Percentiles rank a stretch among this genome's conserved stretches.
Evolutionary conservation across 2,888 invertebrate genomes (phyloP).

Genomic region (Lissocephala sabroskyi): DNA sequence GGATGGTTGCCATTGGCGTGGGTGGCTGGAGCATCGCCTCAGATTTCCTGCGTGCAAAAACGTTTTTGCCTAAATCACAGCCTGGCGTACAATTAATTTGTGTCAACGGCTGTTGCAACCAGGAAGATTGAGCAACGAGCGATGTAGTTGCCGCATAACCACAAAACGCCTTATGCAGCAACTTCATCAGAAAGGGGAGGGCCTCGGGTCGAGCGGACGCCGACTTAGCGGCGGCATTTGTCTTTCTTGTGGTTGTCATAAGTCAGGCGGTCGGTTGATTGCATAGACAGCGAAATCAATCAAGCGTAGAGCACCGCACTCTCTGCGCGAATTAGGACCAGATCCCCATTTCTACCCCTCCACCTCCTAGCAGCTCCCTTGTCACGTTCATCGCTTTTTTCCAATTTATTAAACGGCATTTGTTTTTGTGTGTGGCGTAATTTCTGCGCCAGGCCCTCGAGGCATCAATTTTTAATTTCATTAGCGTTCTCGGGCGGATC

Average conservation of each 20-base stretch:
- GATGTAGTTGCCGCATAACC: conserved; percentile 22
- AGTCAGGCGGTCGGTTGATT: conserved; percentile 1
- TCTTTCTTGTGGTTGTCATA: conserved; percentile 48
- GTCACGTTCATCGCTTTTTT: too few species aligned
- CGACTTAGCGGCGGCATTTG: conserved; percentile 43
- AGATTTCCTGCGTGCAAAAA: conserved; percentile 20
- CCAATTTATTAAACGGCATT: conserved; percentile 64
- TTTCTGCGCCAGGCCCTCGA: conserved; percentile 33
- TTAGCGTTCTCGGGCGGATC: conserved; percentile 49
- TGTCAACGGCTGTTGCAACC: conserved; percentile 54
- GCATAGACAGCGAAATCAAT: conserved; percentile 44
- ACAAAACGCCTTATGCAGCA: conserved; percentile 38
- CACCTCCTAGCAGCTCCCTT: conserved; percentile 24
- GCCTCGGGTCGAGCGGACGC: conserved; percentile 28
- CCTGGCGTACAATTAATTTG: conserved; percentile 44
- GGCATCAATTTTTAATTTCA: conserved; percentile 64
- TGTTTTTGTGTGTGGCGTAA: conserved; percentile 27
- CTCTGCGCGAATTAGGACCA: conserved; percentile 5
- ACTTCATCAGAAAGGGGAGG: conserved; percentile 51
- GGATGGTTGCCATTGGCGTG: too few species aligned
- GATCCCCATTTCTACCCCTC: not conserved
- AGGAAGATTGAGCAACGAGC: conserved; percentile 56
- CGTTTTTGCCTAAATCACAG: not conserved
- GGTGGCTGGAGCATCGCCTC: conserved; percentile 7
- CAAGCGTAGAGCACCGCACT: conserved; percentile 38